Evolutionary conservation across 2,797 vertebrate species (phyloP).

Genomic region (Clamator glandarius): DNA sequence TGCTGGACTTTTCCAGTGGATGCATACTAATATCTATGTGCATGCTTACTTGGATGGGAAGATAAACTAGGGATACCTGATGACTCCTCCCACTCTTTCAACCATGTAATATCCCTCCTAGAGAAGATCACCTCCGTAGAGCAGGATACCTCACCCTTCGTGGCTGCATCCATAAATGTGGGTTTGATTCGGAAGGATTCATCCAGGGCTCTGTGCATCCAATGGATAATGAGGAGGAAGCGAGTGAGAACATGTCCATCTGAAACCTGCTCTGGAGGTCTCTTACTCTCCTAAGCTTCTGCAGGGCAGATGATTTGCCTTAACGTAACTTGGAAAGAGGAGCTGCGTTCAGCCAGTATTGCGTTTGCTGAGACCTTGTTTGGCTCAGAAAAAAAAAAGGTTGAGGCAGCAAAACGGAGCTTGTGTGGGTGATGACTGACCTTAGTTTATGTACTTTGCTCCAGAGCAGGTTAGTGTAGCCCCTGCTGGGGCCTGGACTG

Average conservation of each 20-base stretch:
- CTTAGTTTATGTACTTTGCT: rapidly evolving
- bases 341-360: background rate
- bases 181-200: background rate
- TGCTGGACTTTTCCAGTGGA: background rate
- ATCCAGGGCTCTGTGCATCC: background rate
- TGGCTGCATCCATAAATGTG: background rate
- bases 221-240: background rate
- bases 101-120: background rate
- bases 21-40: rapidly evolving
- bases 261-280: background rate
- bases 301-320: background rate
- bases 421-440: background rate
- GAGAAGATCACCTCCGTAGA: rapidly evolving
- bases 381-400: background rate
- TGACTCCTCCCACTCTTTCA: background rate
- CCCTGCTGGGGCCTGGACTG: rapidly evolving
- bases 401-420: background rate
- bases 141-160: background rate
- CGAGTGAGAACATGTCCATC: rapidly evolving
- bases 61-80: background rate
- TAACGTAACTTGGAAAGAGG: background rate
- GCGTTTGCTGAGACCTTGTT: background rate
- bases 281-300: background rate
- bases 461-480: background rate
- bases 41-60: no score